Evolutionary conservation across 2,113 vertebrate species (phyloP).

Genomic region (Chrysochloris asiatica): DNA sequence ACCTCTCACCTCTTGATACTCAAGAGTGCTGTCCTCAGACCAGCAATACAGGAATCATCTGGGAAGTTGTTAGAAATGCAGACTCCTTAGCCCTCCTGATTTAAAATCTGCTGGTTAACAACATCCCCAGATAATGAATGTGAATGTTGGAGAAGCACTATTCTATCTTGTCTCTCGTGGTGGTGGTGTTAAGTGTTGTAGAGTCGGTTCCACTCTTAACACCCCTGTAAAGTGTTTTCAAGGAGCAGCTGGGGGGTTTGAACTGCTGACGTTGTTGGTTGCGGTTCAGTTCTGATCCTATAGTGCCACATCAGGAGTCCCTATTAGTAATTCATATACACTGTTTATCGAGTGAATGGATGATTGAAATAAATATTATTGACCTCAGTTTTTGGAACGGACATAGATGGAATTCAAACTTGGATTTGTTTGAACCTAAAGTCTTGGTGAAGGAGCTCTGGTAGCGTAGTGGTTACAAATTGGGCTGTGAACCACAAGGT

Average conservation of each 20-base stretch:
- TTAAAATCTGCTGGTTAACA: background rate
- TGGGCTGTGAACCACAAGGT: too few species aligned
- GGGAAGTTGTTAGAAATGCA: background rate
- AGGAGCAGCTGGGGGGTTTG: too few species aligned
- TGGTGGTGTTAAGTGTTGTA: too few species aligned
- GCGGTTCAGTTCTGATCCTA: too few species aligned
- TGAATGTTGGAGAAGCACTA: background rate
- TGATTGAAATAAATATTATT: background rate
- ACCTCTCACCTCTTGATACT: background rate
- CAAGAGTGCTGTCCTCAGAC: background rate
- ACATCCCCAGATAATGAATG: background rate
- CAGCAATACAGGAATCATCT: background rate
- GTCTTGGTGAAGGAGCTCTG: too few species aligned
- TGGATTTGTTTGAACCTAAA: background rate
- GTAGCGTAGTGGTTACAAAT: too few species aligned
- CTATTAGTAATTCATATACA: too few species aligned
- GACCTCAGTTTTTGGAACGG: background rate
- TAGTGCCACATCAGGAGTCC: too few species aligned
- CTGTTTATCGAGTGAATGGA: background rate
- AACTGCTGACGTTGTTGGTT: too few species aligned
- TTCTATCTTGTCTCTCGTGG: background rate
- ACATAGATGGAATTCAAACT: background rate
- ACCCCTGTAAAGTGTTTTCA: too few species aligned
- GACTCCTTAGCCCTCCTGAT: background rate
- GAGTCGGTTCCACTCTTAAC: too few species aligned